phyloP scores from a whole-genome alignment of 2,797 vertebrate species.

The Halcyon leucocephala region DNA sequence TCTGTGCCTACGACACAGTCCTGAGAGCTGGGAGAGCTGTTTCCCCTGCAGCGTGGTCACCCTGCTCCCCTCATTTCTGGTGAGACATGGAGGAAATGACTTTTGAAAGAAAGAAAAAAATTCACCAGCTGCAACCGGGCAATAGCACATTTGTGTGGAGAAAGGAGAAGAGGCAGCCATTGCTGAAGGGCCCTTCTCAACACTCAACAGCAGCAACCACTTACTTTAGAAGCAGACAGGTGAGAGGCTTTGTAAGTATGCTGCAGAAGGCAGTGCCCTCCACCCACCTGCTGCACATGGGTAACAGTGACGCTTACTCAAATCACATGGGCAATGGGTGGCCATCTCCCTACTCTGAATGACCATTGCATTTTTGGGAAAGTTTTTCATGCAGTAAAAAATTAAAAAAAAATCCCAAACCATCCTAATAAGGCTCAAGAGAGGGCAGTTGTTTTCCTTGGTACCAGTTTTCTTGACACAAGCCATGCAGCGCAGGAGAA shows the following conservation, averaged over 20 bases:
- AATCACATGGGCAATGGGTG: neutral
- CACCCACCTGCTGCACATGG: neutral
- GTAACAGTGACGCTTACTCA: neutral
- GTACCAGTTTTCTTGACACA: neutral
- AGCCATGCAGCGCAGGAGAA: accelerated
- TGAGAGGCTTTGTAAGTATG: accelerated
- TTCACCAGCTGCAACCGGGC: neutral
- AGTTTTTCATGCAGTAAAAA: neutral
- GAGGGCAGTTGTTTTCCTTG: neutral
- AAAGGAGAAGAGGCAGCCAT: neutral
- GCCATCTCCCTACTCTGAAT: neutral
- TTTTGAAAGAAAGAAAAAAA: neutral
- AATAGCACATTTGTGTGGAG: accelerated
- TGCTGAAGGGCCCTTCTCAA: neutral
- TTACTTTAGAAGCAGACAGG: neutral
- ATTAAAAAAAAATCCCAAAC: neutral
- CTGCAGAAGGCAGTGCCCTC: too few species aligned
- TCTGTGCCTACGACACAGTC: neutral
- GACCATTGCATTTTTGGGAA: neutral
- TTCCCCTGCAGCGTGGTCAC: neutral
- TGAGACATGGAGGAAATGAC: neutral
- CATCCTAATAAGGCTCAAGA: neutral
- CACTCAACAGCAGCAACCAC: neutral
- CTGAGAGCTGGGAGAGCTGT: neutral
- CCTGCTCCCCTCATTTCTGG: accelerated